phyloP scores from a whole-genome alignment of 1,140 invertebrate genomes.

The Drosophila sulfurigaster region DNA sequence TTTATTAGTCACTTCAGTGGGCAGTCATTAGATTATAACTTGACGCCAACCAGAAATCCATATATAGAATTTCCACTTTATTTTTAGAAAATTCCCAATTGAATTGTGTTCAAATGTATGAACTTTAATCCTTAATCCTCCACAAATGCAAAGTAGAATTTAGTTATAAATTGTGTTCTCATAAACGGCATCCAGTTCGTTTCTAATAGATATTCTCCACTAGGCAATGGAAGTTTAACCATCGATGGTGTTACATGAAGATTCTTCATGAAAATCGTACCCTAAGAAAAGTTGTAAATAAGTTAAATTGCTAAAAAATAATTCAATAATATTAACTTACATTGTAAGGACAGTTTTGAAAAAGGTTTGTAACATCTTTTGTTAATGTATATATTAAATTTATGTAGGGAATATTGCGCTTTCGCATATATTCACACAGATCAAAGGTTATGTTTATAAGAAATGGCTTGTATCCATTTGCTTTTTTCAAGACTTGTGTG shows the following conservation, averaged over 20 bases:
- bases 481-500: neutral
- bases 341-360: neutral
- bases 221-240: neutral
- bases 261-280: neutral
- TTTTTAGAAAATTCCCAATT: too few species aligned
- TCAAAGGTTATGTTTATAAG: conserved; percentile 1
- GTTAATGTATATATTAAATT: neutral
- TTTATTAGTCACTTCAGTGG: too few species aligned
- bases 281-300: neutral
- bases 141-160: neutral
- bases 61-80: too few species aligned
- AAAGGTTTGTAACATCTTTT: neutral
- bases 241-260: neutral
- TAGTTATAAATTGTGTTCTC: neutral
- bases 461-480: conserved; percentile 5
- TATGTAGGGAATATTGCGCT: neutral
- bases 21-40: too few species aligned
- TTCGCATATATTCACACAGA: neutral
- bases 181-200: neutral
- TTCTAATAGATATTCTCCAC: conserved; percentile 7
- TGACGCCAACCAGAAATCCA: too few species aligned
- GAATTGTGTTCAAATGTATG: too few species aligned
- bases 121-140: neutral
- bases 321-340: neutral
- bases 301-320: neutral